Evolutionary conservation across 2,888 invertebrate species (phyloP), one percentile per base, ranked within the genome.

Genomic region (Homarus gammarus): DNA sequence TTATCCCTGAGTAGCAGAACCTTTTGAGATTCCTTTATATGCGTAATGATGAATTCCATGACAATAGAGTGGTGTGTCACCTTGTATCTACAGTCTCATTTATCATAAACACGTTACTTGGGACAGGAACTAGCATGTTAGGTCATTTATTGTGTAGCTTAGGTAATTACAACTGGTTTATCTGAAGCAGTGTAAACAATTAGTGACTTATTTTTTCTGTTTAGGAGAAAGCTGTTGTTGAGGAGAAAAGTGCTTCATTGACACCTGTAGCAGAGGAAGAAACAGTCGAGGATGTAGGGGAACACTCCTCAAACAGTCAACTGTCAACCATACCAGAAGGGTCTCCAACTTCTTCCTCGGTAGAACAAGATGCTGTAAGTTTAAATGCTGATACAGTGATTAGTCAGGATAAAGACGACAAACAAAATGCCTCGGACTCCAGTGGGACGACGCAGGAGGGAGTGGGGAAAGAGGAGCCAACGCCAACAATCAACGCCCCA

Each of bases 191-290:
- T 8, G 44, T n/a, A 44, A 44, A 8, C 12, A 12, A 44, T 18
- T 75, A 61, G 27, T 51, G 31, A 40, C 51, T 22, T 75, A 72
- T 38, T 2, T n/a, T 49, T 27, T n/a, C n/a, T n/a, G n/a, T n/a
- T n/a, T n/a, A 81, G 79, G 72, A 87, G 3, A 36, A 15, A 12
- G 36, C 10, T 38, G 87, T 81, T 33, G n/a, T 61, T 44, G 77
- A 83, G 27, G 78, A 64, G 6, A 86, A 78, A 33, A 33, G 61
- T 10, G 31, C 78, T 0, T 56, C 79, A 3, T n/a, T 78, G 2
- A 64, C 87, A 6, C 83, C 77, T 56, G 87, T 78, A 18, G 72
- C 56, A 22, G 90, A 77, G 22, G 87, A 87, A 49, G 86, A 85
- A 27, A 38, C 68, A 10, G 82, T 77, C 31, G 79, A 38, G 18